Evolutionary conservation across 2,888 invertebrate genomes (phyloP), one percentile per base, ranked within the genome.

Genomic region (Thysanoteuthis rhombus): DNA sequence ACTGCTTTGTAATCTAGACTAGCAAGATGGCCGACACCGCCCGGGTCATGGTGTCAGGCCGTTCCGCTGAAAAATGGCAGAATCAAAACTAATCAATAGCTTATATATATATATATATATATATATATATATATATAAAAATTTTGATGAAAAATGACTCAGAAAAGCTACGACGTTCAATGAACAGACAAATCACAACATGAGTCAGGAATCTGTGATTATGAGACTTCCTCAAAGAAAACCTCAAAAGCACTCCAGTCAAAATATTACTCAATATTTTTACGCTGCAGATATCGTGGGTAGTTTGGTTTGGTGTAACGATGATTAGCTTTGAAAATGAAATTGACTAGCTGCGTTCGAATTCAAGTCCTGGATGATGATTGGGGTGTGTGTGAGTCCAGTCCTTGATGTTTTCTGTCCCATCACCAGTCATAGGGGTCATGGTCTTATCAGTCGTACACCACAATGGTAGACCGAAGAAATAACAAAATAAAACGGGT

Each of bases 31-130:
- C 52, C 25, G 52, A 52, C 28, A 52, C 6, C 25, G 52, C 52
- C 52, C 28, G 1, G 28, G 52, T 52, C 52, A 52, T 52, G 25
- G 52, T 25, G 52, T 22, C 52, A 52, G 25, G 52, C 52, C 22
- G 1, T 52, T 25, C 5, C 25, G 6, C 25, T 52, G 52, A 52
- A 52, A 45, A 52, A 52, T 52, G 52, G 28, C 25, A 0, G 28
- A 52, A 52, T 52, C 25, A 25, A 52, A 52, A 52, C 25, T 6
- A 5, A 52, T n/a, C n/a, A 52, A 52, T 52, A 52, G 52, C 52
- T 52, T 75, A 75, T 75, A n/a, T 75, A 75, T n/a, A 75, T 75
- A 75, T 75, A 75, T 75, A 75, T 75, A 75, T 75, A 75, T 75
- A 75, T 58, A 58, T 58, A 58, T 58, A 32, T 58, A 58, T 32